Evolutionary conservation across 2,797 vertebrate species (phyloP).

Genomic region (Numenius phaeopus): DNA sequence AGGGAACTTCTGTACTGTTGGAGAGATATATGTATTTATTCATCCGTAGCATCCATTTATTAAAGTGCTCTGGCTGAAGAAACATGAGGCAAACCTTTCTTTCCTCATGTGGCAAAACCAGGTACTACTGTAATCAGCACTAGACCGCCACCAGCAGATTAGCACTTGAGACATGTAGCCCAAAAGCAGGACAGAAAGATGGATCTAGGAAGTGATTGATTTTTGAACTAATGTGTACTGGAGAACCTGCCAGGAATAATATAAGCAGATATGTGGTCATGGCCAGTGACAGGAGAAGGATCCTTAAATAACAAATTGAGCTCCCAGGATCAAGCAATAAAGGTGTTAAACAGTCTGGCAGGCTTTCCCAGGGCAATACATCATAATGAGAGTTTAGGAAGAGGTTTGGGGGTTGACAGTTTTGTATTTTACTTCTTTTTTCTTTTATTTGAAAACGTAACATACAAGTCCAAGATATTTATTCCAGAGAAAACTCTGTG

Average conservation of each 20-base stretch:
- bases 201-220: conserved; percentile 37
- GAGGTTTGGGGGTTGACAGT: neutral
- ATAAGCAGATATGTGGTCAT: conserved; percentile 5
- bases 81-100: neutral
- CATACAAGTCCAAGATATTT: neutral
- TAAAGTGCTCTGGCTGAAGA: neutral
- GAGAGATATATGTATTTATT: neutral
- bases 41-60: neutral
- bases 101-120: neutral
- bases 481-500: neutral
- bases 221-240: conserved; percentile 18
- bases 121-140: neutral
- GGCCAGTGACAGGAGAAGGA: conserved; percentile 15
- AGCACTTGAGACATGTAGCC: neutral
- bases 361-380: neutral
- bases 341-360: conserved; percentile 29
- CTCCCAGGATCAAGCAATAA: conserved; percentile 33
- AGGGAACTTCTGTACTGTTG: neutral
- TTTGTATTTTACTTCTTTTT: neutral
- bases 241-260: conserved; percentile 42
- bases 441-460: neutral
- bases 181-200: neutral
- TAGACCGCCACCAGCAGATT: neutral
- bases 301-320: conserved; percentile 44
- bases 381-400: neutral